These are phyloP conservation scores for Tinamus guttatus DNA, from an alignment of 2,113 vertebrate species.

Conservation along the genomic window DNA sequence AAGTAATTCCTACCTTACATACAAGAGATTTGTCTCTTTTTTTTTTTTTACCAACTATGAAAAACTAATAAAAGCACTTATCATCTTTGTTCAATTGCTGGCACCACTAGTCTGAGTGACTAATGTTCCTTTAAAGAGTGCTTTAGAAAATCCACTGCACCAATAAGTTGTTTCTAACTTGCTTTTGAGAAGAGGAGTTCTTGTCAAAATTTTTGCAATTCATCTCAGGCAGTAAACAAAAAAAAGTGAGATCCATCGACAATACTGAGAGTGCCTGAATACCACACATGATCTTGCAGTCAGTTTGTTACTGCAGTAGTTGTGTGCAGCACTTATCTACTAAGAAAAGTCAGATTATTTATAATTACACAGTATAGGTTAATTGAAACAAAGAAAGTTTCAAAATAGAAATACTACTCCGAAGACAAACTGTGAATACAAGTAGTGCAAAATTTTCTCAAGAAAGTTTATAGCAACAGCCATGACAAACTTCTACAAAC, in stretches of 20 bases:
- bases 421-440: not conserved
- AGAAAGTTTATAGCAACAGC: too few relatives aligned
- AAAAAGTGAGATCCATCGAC: not conserved
- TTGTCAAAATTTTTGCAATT: not conserved
- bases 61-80: not conserved
- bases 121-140: not conserved
- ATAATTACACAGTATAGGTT: not conserved
- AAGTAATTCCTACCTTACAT: not conserved
- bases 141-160: not conserved
- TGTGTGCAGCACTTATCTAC: fast-evolving
- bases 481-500: too few relatives aligned
- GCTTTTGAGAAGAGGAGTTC: not conserved
- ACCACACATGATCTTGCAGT: not conserved
- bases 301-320: not conserved
- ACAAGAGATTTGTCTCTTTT: not conserved
- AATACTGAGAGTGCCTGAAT: not conserved
- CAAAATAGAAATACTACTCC: not conserved
- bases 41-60: not conserved
- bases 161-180: not conserved
- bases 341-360: not conserved
- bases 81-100: not conserved
- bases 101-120: not conserved
- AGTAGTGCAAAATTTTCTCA: not conserved
- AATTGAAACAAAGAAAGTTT: not conserved
- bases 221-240: not conserved